Evolutionary conservation across 1,140 invertebrate genomes (phyloP).

Genomic region (Diploscapter pachys): DNA sequence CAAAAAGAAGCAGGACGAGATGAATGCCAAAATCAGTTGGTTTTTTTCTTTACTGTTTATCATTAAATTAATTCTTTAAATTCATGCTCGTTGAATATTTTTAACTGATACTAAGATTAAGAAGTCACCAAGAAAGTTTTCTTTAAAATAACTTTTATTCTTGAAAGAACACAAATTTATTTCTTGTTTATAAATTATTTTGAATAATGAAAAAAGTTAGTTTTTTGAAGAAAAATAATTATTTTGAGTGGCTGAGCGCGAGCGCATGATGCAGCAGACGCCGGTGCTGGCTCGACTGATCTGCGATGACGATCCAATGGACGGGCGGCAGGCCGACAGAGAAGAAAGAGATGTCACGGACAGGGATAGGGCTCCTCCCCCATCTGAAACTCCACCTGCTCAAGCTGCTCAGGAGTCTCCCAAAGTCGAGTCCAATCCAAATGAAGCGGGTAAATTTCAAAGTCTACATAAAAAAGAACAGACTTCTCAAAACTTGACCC

Average conservation of each 20-base stretch:
- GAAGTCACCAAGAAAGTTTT: constrained; percentile 5
- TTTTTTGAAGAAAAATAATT: no score
- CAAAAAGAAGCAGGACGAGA: constrained; percentile 38
- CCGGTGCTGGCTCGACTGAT: constrained; percentile 22
- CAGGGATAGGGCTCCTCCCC: constrained; percentile 1
- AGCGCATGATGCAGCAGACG: constrained; percentile 28
- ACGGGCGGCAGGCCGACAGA: neutral
- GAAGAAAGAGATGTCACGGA: constrained; percentile 8
- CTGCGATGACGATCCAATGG: constrained; percentile 21
- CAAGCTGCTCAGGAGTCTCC: neutral
- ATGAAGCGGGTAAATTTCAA: no score
- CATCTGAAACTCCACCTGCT: constrained; percentile 1
- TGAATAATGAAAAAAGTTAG: no score
- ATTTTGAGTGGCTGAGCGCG: constrained; percentile 30
- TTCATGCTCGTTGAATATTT: neutral
- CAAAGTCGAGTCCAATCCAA: no score
- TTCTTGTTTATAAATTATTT: neutral
- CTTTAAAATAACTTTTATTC: constrained; percentile 3
- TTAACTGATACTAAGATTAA: neutral
- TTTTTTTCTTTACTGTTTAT: constrained; percentile 2
- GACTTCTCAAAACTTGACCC: no score
- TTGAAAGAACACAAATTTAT: neutral
- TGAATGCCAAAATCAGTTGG: constrained; percentile 26
- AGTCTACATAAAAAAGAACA: no score
- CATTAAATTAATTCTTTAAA: neutral